Percentiles rank a stretch among this genome's conserved stretches.
These are phyloP conservation scores for Gouania willdenowi DNA, from an alignment of 2,797 vertebrate species.

Conservation along the genomic window DNA sequence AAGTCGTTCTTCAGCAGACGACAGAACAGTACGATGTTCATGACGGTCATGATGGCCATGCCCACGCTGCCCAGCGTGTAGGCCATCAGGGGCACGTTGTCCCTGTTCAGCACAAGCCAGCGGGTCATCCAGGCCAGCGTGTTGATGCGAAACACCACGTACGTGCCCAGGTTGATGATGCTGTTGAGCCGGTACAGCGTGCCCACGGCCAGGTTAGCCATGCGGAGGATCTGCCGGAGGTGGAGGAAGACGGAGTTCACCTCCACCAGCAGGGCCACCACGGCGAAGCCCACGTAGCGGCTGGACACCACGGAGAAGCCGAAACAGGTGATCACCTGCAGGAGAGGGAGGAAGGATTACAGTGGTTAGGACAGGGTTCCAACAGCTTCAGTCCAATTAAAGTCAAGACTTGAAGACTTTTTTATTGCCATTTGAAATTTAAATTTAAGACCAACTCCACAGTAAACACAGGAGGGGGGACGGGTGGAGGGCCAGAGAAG, in stretches of 20 bases:
- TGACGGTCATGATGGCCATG: slow-evolving; percentile 83
- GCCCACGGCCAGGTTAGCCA: slow-evolving; percentile 72
- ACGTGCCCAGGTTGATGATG: slow-evolving; percentile 86
- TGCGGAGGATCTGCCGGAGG: slow-evolving; percentile 82
- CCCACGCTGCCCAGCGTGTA: slow-evolving; percentile 82
- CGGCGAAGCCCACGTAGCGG: slow-evolving; percentile 81
- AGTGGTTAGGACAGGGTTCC: background rate
- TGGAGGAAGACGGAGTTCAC: slow-evolving; percentile 92
- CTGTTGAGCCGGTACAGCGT: slow-evolving; percentile 83
- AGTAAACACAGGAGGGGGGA: too few species aligned
- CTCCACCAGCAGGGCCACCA: slow-evolving; percentile 89
- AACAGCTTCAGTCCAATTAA: too few species aligned
- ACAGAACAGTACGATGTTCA: slow-evolving; percentile 85
- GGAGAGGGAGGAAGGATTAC: background rate
- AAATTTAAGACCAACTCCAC: too few species aligned
- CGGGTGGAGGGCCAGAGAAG: too few species aligned
- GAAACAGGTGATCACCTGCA: slow-evolving; percentile 87
- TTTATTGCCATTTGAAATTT: too few species aligned
- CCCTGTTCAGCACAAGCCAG: slow-evolving; percentile 85
- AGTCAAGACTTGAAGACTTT: too few species aligned
- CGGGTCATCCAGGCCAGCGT: slow-evolving; percentile 91
- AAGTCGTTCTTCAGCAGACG: slow-evolving; percentile 85
- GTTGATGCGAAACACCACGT: slow-evolving; percentile 86
- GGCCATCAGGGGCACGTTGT: slow-evolving; percentile 75
- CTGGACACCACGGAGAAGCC: slow-evolving; percentile 77